phyloP scores from a whole-genome alignment of 2,113 vertebrate genomes.

The Galbula dea region DNA sequence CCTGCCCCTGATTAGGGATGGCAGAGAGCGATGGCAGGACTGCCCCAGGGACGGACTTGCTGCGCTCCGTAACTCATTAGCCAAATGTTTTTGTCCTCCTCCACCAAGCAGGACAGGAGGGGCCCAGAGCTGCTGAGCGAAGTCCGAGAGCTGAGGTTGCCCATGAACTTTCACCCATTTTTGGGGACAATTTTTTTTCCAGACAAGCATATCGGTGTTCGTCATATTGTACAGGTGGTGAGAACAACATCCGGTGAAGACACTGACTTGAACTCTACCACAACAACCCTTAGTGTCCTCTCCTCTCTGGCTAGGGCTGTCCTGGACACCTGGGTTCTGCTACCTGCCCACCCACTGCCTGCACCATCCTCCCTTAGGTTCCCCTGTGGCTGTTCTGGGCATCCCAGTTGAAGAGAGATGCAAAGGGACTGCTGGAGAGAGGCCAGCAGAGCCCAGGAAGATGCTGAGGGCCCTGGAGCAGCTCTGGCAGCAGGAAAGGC shows the following conservation, averaged over 20 bases:
- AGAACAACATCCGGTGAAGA: not conserved
- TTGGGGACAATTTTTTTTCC: not conserved
- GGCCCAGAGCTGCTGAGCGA: conserved; percentile 13
- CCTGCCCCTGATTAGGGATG: conserved; percentile 10
- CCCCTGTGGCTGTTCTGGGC: not conserved
- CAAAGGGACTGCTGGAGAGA: no score
- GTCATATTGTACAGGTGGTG: not conserved
- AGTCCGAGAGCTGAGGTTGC: conserved; percentile 44
- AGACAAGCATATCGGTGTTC: rapidly evolving
- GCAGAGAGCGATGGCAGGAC: not conserved
- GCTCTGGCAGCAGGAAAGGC: no score
- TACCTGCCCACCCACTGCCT: rapidly evolving
- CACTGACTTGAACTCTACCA: rapidly evolving
- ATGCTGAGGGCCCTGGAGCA: no score
- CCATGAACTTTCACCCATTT: conserved; percentile 70
- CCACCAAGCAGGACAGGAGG: conserved; percentile 2
- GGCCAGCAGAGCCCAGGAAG: no score
- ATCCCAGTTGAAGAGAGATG: no score
- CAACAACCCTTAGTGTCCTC: no score
- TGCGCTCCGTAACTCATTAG: conserved; percentile 65
- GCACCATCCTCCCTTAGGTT: no score
- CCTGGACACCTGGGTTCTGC: rapidly evolving
- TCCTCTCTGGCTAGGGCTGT: not conserved
- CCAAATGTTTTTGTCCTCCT: conserved; percentile 54
- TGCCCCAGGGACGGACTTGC: not conserved